phyloP scores from a whole-genome alignment of 2,113 vertebrate species.

The Alethe castanea region DNA sequence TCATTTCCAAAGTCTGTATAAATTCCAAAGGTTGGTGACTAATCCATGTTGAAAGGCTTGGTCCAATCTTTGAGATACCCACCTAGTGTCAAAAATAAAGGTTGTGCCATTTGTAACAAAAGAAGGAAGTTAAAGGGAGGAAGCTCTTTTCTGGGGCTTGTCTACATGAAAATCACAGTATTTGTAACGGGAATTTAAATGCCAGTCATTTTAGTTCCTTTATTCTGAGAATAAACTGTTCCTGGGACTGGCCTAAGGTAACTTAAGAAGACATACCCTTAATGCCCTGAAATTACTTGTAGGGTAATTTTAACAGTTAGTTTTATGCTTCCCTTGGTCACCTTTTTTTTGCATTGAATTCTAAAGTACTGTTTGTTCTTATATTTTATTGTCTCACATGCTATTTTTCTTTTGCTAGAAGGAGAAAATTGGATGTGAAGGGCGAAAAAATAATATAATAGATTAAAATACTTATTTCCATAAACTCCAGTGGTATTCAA shows the following conservation, averaged over 20 bases:
- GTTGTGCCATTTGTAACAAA: constrained; percentile 26
- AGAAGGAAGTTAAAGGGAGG: constrained; percentile 25
- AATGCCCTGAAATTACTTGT: not conserved
- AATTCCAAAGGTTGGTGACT: not conserved
- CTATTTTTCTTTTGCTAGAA: not conserved
- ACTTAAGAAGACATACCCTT: not conserved
- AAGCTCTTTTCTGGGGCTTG: not conserved
- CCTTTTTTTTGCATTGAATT: not conserved
- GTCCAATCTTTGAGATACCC: not conserved
- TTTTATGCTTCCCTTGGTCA: not conserved
- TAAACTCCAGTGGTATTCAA: not conserved
- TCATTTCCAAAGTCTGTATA: not conserved
- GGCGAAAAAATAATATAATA: not conserved
- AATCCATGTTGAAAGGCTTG: not conserved
- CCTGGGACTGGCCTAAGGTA: not conserved
- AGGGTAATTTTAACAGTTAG: not conserved
- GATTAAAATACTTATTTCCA: not conserved
- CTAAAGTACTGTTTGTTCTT: not conserved
- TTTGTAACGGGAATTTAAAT: not conserved
- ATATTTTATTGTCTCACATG: not conserved
- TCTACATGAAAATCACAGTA: not conserved
- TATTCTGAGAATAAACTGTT: not conserved
- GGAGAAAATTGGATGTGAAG: not conserved
- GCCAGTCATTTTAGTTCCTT: not conserved
- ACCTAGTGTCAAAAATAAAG: not conserved